A percentile compares a stretch with the other conserved stretches of the same genome.
Conservation (phyloP, 2,113 vertebrate species). For the Trematomus loennbergii region DNA sequence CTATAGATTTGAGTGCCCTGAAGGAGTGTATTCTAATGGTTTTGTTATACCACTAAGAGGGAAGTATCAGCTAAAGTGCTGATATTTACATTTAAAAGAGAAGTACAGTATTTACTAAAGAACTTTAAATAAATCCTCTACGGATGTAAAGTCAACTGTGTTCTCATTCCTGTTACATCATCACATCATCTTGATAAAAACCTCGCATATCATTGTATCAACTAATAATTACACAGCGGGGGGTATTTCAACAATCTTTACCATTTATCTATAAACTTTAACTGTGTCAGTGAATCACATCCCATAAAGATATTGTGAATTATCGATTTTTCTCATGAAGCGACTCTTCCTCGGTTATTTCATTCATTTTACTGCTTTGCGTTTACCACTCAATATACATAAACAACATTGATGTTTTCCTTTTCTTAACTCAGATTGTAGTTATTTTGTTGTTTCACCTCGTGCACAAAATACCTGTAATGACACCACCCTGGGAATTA, state of each 20-base stretch:
- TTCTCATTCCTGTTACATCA: neutral
- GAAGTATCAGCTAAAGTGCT: constrained; percentile 26
- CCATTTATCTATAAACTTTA: neutral
- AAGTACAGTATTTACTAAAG: constrained; percentile 12
- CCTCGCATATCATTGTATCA: constrained; percentile 1
- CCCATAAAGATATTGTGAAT: neutral
- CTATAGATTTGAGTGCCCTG: constrained; percentile 31
- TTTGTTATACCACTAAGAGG: constrained; percentile 15
- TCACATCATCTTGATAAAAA: neutral
- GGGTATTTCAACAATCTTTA: neutral
- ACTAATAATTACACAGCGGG: constrained; percentile 11
- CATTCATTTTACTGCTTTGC: neutral
- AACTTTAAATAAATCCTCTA: constrained; percentile 13
- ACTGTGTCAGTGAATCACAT: constrained; percentile 5
- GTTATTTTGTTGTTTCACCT: neutral
- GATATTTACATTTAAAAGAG: constrained; percentile 47
- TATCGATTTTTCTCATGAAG: neutral
- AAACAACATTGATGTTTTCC: neutral
- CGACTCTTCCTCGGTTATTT: neutral
- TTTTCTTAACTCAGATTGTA: constrained; percentile 9
- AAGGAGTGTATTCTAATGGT: constrained; percentile 32
- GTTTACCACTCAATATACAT: neutral
- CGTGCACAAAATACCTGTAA: neutral
- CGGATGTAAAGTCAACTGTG: constrained; percentile 20
- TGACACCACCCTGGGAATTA: neutral